Conservation (phyloP, 2,888 invertebrate genomes). For the Sphecodes monilicornis region DNA sequence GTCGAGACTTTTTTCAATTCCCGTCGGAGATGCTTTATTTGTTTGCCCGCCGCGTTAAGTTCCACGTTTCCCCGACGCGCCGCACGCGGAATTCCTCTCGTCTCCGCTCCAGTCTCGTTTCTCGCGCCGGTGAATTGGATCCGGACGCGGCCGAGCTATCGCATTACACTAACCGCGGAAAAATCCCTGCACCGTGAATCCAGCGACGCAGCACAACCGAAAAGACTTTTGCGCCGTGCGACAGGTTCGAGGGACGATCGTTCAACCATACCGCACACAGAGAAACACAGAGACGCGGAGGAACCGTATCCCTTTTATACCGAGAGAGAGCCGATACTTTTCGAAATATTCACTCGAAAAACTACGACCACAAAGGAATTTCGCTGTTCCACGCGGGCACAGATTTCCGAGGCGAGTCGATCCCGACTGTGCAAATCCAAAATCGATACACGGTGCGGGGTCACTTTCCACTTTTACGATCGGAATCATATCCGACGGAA, state of each 20-base stretch:
- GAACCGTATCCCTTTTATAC: not conserved
- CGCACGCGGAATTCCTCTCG: conserved; percentile 27
- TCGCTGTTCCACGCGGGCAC: not conserved
- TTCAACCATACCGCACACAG: not conserved
- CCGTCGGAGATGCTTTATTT: conserved; percentile 51
- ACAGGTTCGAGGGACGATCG: conserved; percentile 1
- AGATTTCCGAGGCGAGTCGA: conserved; percentile 26
- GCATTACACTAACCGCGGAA: conserved; percentile 66
- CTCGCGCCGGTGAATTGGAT: conserved; percentile 57
- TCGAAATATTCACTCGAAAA: not conserved
- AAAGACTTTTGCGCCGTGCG: conserved; percentile 7
- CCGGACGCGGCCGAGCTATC: conserved; percentile 59
- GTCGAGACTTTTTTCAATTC: conserved; percentile 38
- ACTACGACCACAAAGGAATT: not conserved
- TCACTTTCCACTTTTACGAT: conserved; percentile 51
- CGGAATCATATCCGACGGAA: conserved; percentile 44
- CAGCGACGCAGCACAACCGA: conserved; percentile 7
- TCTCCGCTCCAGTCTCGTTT: conserved; percentile 7
- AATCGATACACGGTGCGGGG: conserved; percentile 54
- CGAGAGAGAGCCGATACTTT: not conserved
- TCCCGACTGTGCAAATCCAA: conserved; percentile 41
- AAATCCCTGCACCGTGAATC: conserved; percentile 47
- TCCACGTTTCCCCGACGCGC: conserved; percentile 23
- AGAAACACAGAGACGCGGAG: not conserved
- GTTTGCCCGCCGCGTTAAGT: conserved; percentile 42